A percentile compares a stretch with the other conserved stretches of the same genome.
These are phyloP conservation scores for Paratilapia polleni DNA, from an alignment of 2,113 vertebrate species.

Conservation along the genomic window DNA sequence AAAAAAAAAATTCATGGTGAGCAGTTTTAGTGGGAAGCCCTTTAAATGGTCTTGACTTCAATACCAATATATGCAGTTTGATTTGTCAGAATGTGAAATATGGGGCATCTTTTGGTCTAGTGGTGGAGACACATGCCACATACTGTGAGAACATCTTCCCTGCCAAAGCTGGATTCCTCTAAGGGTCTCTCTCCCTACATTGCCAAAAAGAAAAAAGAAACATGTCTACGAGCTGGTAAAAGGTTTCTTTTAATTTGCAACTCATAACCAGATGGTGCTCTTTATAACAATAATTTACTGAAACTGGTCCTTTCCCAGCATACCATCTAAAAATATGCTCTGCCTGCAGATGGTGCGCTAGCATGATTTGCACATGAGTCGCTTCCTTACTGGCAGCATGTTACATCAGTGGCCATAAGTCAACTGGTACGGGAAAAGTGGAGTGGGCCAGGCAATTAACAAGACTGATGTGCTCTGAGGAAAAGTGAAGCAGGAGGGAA, in stretches of 20 bases:
- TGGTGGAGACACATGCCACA: not conserved
- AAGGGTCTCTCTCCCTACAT: not conserved
- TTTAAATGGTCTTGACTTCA: not conserved
- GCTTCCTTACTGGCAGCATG: constrained; percentile 18
- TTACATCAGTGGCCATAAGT: constrained; percentile 42
- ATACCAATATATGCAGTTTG: not conserved
- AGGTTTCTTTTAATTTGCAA: not conserved
- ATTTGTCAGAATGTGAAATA: not conserved
- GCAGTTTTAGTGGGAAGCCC: not conserved
- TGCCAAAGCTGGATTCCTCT: not conserved
- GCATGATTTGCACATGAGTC: not conserved
- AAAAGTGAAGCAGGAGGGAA: constrained; percentile 35
- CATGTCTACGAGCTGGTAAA: not conserved
- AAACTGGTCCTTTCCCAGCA: not conserved
- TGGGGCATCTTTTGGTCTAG: not conserved
- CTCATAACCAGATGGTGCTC: constrained; percentile 11
- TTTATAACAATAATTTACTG: constrained; percentile 3
- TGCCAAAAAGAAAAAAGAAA: not conserved
- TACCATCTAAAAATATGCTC: constrained; percentile 1
- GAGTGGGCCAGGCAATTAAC: constrained; percentile 49
- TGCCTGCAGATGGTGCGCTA: constrained; percentile 3
- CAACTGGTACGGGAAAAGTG: constrained; percentile 27
- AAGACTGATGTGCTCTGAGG: constrained; percentile 49
- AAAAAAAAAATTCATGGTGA: no score
- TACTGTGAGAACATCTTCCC: not conserved